These are phyloP conservation scores for Gopherus flavomarginatus DNA, from an alignment of 2,113 vertebrate genomes.

Conservation along the genomic window DNA sequence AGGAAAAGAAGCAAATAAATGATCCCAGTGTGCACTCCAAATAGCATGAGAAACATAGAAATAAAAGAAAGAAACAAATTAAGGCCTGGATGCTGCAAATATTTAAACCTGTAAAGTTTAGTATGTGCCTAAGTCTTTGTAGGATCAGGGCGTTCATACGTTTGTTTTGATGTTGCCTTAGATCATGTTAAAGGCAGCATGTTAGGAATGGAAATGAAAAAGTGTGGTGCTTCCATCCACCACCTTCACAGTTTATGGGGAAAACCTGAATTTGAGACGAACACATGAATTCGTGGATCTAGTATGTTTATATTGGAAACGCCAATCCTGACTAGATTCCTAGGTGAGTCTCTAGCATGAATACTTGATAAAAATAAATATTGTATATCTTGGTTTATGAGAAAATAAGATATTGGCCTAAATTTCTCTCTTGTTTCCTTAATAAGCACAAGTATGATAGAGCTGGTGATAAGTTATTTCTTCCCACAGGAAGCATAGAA, in stretches of 20 bases:
- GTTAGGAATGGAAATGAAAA: background rate
- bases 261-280: background rate
- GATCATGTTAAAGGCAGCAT: background rate
- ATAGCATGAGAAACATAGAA: background rate
- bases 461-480: background rate
- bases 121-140: background rate
- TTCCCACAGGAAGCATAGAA: background rate
- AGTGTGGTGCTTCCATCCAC: background rate
- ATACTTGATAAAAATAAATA: background rate
- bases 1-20: background rate
- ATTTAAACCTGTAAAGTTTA: background rate
- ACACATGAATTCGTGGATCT: background rate
- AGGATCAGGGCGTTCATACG: background rate
- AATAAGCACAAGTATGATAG: background rate
- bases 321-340: background rate
- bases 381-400: background rate
- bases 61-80: background rate
- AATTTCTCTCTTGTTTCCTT: background rate
- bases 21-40: background rate
- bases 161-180: background rate
- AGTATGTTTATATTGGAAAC: background rate
- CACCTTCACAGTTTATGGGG: background rate
- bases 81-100: background rate
- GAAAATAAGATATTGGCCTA: background rate
- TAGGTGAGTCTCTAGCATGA: background rate